Percentiles rank a stretch among this genome's conserved stretches.
phyloP scores from a whole-genome alignment of 2,797 vertebrate genomes.

The Cynodonichthys magdalenae region DNA sequence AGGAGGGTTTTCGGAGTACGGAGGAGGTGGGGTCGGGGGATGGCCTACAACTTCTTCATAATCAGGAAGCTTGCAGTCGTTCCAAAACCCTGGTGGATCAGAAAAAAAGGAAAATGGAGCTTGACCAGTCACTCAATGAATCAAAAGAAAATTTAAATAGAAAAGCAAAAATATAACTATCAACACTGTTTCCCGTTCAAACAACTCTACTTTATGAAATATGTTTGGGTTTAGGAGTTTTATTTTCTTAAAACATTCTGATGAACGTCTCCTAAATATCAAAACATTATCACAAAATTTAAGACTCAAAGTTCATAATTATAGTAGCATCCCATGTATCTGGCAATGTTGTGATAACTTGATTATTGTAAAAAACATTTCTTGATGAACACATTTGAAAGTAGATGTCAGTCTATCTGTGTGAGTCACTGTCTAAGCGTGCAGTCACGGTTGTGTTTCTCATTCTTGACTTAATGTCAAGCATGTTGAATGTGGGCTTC shows the following conservation, averaged over 20 bases:
- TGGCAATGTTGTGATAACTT: not conserved
- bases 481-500: slow-evolving; percentile 11
- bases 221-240: not conserved
- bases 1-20: slow-evolving; percentile 81
- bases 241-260: too few species aligned
- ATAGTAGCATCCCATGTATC: too few species aligned
- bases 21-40: slow-evolving; percentile 84
- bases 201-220: not conserved
- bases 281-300: too few species aligned
- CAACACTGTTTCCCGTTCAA: too few species aligned
- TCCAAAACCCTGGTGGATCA: slow-evolving; percentile 81
- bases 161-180: not conserved
- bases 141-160: not conserved
- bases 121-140: not conserved
- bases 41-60: slow-evolving; percentile 86
- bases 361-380: slow-evolving; percentile 1
- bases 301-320: not conserved
- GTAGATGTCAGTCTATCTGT: slow-evolving; percentile 1
- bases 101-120: slow-evolving; percentile 22
- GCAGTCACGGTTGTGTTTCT: slow-evolving; percentile 29
- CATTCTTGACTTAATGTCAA: slow-evolving; percentile 52
- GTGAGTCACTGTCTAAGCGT: slow-evolving; percentile 31
- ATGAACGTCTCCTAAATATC: too few species aligned
- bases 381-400: not conserved
- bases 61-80: slow-evolving; percentile 86